Percentiles rank a stretch among this genome's conserved stretches.
These are phyloP conservation scores for Hipposideros armiger DNA, from an alignment of 2,113 vertebrate genomes.

Conservation along the genomic window DNA sequence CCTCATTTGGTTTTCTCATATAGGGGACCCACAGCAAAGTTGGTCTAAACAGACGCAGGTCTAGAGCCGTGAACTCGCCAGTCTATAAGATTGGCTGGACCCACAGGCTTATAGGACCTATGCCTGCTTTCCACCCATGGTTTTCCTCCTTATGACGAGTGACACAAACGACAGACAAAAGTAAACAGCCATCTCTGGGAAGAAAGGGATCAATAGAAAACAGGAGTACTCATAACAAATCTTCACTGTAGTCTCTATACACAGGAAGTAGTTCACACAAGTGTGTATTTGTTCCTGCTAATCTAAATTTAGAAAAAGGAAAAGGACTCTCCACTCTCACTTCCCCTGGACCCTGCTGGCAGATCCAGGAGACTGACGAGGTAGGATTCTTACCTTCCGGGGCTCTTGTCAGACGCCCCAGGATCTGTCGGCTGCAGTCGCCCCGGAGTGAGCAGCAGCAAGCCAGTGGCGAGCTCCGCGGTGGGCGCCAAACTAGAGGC, in stretches of 20 bases:
- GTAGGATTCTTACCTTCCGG: background rate
- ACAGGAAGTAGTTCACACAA: background rate
- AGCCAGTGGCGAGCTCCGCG: no score
- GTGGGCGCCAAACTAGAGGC: background rate
- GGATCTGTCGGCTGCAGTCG: background rate
- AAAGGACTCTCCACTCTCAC: background rate
- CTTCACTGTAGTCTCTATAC: background rate
- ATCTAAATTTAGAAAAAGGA: background rate
- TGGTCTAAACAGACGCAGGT: background rate
- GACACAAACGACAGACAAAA: background rate
- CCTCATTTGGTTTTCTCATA: background rate
- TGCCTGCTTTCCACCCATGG: background rate
- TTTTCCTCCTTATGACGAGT: background rate
- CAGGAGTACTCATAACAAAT: background rate
- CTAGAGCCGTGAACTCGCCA: background rate
- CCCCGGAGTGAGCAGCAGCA: no score
- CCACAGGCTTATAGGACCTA: background rate
- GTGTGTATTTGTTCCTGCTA: background rate
- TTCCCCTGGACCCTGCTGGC: background rate
- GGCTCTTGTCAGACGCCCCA: background rate
- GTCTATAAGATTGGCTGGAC: no score
- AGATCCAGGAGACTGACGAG: background rate
- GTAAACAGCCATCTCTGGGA: background rate
- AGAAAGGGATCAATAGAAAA: background rate
- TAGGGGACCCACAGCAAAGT: background rate